Evolutionary conservation across 2,113 vertebrate species (phyloP).

Genomic region (Pomatorhinus ruficollis): DNA sequence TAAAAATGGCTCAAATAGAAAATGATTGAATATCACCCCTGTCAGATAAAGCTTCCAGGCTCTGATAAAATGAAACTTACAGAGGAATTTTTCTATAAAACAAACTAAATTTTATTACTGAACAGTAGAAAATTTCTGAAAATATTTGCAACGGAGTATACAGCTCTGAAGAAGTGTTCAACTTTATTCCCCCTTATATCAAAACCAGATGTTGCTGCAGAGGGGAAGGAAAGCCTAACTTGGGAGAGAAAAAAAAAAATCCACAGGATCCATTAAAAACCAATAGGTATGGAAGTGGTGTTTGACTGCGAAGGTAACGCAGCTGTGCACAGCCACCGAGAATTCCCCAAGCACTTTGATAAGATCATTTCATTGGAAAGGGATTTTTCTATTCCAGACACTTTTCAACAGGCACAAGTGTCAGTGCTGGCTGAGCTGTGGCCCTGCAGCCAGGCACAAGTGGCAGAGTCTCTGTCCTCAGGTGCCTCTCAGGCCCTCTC

Average conservation of each 20-base stretch:
- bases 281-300: not conserved
- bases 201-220: conserved; percentile 1
- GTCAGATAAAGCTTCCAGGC: not conserved
- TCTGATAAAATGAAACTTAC: not conserved
- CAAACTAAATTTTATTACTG: not conserved
- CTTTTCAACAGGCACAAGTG: not conserved
- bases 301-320: not conserved
- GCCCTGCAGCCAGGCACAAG: not conserved
- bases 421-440: not conserved
- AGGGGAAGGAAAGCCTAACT: not conserved
- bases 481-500: not conserved
- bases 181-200: not conserved
- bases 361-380: not conserved
- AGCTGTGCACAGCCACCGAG: not conserved
- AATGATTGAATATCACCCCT: not conserved
- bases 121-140: not conserved
- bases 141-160: not conserved
- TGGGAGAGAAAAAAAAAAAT: not conserved
- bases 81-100: not conserved
- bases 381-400: not conserved
- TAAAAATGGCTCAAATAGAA: not conserved
- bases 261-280: not conserved
- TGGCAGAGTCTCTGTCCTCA: not conserved
- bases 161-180: conserved; percentile 7
- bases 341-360: not conserved